Evolutionary conservation across 23 tunicate species (phyloP), one percentile per base, ranked within the genome.

Genomic region (Oikopleura vanhoeffeni): DNA sequence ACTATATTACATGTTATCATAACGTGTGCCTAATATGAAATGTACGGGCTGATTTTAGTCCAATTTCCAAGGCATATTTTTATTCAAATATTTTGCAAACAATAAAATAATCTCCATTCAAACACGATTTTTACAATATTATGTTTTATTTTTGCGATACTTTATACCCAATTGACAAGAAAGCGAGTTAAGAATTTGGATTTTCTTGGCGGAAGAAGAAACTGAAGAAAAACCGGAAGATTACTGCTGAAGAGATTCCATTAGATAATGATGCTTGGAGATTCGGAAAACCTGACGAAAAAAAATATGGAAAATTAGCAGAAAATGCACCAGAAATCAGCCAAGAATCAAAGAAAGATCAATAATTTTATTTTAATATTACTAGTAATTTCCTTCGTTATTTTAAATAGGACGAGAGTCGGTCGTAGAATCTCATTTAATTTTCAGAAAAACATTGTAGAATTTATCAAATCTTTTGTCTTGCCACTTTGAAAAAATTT

Each of bases 111-210:
- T 79, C 41, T 39, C 1, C 13, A 84, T 84, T 58, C 18, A 84
- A 28, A 67, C 18, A 34, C 34, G 34, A 84, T 84, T 67, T 4
- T 24, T 40, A 40, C 3, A 13, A 34, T 4, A 35, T 8, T 67
- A n/a, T 27, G 3, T 28, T 85, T 84, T 32, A 18, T 41, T 28
- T 28, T 41, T 34, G 4, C 0, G 41, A 41, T 27, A 87, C 90
- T 91, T 86, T 94, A 40, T 94, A 94, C 76, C 98, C 98, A 67
- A 90, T 94, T 8, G 98, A 94, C 67, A 94, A 94, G 67, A 84
- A 83, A 8, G 82, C 95, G 76, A 88, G 79, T 0, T 90, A 94
- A 86, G 98, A 94, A 76, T 94, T 76, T 84, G 98, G 98, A 4
- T 76, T 86, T 1, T 28, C 86, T 34, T 88, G 86, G n/a, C n/a